Percentiles rank a stretch among this genome's conserved stretches.
These are phyloP conservation scores for Pterocles gutturalis DNA, from an alignment of 2,113 vertebrate genomes.

Conservation along the genomic window DNA sequence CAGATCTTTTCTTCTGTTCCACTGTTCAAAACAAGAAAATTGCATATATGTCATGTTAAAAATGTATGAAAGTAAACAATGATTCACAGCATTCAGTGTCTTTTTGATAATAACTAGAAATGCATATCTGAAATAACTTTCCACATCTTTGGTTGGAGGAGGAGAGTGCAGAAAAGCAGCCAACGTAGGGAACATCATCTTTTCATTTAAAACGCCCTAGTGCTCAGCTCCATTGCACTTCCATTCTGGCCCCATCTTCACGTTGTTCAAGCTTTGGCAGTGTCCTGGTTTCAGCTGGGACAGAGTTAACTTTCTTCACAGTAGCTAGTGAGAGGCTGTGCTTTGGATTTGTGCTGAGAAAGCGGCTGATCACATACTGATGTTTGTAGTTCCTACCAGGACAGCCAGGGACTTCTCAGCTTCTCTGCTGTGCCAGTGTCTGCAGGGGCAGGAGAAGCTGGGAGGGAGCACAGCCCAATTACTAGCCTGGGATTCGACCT, in stretches of 20 bases:
- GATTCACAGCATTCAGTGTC: not conserved
- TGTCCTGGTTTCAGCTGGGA: too few species aligned
- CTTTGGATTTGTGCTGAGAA: too few species aligned
- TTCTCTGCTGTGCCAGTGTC: too few species aligned
- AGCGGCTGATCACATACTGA: too few species aligned
- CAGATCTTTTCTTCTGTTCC: not conserved
- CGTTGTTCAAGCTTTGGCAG: not conserved
- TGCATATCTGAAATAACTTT: not conserved
- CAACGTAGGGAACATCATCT: not conserved
- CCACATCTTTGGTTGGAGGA: not conserved
- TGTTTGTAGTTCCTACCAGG: too few species aligned
- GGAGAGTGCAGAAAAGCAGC: not conserved
- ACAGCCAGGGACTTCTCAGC: too few species aligned
- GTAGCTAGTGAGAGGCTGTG: too few species aligned
- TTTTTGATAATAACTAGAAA: not conserved
- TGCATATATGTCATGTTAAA: constrained; percentile 18
- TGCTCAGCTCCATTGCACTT: not conserved
- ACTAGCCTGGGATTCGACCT: too few species aligned
- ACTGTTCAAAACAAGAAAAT: constrained; percentile 38
- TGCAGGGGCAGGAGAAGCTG: too few species aligned
- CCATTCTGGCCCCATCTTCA: not conserved
- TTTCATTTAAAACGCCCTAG: not conserved
- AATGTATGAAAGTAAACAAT: constrained; percentile 21
- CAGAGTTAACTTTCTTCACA: too few species aligned
- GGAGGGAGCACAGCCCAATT: too few species aligned